phyloP scores from a whole-genome alignment of 1,140 invertebrate genomes.

The Megathymus violae region DNA sequence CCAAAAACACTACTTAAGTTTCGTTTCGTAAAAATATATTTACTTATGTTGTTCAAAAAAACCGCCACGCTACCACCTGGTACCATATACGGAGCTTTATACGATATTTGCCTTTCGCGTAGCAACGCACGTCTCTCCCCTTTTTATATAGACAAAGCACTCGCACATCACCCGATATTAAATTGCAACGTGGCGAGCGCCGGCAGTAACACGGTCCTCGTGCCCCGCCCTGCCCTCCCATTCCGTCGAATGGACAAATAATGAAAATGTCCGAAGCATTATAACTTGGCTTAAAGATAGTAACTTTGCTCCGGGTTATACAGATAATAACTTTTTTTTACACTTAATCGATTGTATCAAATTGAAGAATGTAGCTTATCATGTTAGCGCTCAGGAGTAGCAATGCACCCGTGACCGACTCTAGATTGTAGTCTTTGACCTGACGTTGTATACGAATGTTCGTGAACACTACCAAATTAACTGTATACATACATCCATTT shows the following conservation, averaged over 20 bases:
- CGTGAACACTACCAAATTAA: no score
- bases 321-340: no score
- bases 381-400: no score
- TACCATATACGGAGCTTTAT: background rate
- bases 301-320: background rate
- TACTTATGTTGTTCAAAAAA: no score
- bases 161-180: conserved; percentile 15
- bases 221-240: conserved; percentile 2
- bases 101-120: conserved; percentile 29
- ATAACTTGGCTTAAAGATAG: background rate
- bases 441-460: no score
- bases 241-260: conserved; percentile 2
- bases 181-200: conserved; percentile 22
- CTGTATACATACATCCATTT: no score
- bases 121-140: conserved; percentile 25
- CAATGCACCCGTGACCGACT: no score
- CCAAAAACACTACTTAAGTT: background rate
- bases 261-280: background rate
- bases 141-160: conserved; percentile 33
- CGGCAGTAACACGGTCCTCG: conserved; percentile 22
- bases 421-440: no score
- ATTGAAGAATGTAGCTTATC: no score
- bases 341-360: no score
- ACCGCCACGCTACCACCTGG: conserved; percentile 4
- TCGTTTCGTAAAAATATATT: no score